These are phyloP conservation scores for Diplolepis rosae DNA, from an alignment of 2,888 invertebrate genomes.

Conservation along the genomic window DNA sequence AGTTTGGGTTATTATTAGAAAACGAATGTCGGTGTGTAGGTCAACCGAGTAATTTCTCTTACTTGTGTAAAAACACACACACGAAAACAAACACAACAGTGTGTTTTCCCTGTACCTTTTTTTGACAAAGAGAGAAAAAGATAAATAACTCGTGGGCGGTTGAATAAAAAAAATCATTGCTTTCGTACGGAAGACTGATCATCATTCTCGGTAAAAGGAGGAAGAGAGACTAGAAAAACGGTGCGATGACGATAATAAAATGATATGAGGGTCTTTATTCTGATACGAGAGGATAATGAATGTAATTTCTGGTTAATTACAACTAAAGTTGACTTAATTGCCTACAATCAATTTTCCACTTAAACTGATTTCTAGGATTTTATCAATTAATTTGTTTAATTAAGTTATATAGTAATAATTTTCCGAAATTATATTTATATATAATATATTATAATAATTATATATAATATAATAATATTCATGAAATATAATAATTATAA, in stretches of 20 bases:
- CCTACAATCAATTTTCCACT: slow-evolving; percentile 6
- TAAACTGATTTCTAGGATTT: slow-evolving; percentile 12
- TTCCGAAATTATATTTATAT: no score
- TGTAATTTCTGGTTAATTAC: slow-evolving; percentile 17
- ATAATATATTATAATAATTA: no score
- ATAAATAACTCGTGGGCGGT: not conserved
- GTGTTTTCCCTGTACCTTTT: not conserved
- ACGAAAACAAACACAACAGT: not conserved
- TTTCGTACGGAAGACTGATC: slow-evolving; percentile 1
- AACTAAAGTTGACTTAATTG: not conserved
- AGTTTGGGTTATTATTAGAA: slow-evolving; percentile 57
- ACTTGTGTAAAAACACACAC: slow-evolving; percentile 47
- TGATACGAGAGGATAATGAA: no score
- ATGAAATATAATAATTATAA: no score
- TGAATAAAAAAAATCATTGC: slow-evolving; percentile 14
- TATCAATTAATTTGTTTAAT: not conserved
- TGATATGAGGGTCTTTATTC: slow-evolving; percentile 18
- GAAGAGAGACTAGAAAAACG: slow-evolving; percentile 7
- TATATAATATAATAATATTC: no score
- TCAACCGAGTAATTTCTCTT: slow-evolving; percentile 53
- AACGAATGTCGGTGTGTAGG: slow-evolving; percentile 61
- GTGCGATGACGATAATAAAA: slow-evolving; percentile 12
- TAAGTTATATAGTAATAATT: not conserved
- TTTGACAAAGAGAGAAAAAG: not conserved
- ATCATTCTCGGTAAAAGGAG: slow-evolving; percentile 21